Conservation (phyloP, 2,113 vertebrate species). For the Thinocorus orbignyianus region DNA sequence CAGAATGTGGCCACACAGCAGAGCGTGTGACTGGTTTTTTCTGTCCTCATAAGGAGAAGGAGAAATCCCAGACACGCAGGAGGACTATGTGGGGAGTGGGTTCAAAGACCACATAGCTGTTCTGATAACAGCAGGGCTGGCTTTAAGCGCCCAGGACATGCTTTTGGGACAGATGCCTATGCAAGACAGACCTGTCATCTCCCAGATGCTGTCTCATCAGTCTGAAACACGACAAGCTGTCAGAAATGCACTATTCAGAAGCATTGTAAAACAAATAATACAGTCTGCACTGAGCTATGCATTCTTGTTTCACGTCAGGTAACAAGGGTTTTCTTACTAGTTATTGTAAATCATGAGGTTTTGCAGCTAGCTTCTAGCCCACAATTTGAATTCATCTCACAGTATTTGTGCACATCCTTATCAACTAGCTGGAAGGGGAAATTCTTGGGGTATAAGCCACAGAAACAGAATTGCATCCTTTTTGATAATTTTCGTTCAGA, state of each 20-base stretch:
- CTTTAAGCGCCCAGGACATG: rapidly evolving
- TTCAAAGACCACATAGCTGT: neutral
- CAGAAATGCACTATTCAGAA: neutral
- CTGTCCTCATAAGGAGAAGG: neutral
- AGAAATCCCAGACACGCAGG: neutral
- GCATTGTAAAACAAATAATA: neutral
- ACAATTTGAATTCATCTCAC: neutral
- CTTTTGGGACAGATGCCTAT: neutral
- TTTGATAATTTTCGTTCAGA: neutral
- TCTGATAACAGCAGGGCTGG: neutral
- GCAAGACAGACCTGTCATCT: neutral
- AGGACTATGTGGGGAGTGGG: neutral
- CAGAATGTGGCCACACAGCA: neutral
- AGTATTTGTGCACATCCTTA: neutral
- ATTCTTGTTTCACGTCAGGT: neutral
- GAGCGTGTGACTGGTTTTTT: neutral
- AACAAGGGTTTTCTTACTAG: neutral
- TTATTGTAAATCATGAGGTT: neutral
- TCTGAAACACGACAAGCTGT: neutral
- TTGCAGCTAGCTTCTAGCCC: neutral
- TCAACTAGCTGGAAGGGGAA: neutral
- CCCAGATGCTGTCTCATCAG: neutral
- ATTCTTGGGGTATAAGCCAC: neutral
- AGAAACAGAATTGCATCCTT: neutral
- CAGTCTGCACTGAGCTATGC: neutral